Conservation (phyloP, 2,888 invertebrate species). For the Apamea monoglypha region DNA sequence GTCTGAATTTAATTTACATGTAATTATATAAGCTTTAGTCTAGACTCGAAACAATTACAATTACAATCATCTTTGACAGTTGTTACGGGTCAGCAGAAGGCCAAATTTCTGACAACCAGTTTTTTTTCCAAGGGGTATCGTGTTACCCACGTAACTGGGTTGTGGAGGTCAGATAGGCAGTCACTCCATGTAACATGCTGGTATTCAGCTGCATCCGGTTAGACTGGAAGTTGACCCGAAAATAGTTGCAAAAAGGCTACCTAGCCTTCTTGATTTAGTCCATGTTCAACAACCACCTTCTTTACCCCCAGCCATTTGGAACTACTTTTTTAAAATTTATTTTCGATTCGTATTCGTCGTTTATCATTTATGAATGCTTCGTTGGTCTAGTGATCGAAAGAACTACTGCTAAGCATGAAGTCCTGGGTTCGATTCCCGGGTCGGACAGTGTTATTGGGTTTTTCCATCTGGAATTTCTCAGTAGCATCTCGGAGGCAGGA, state of each 20-base stretch:
- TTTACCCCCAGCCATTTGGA: no score
- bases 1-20: constrained; percentile 18
- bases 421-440: background rate
- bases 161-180: no score
- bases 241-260: no score
- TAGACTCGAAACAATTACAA: background rate
- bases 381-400: background rate
- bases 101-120: no score
- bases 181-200: no score
- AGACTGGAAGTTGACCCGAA: background rate
- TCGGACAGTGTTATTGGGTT: background rate
- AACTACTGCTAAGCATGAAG: background rate
- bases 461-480: background rate
- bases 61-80: background rate
- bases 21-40: constrained; percentile 5
- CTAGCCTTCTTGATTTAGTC: no score
- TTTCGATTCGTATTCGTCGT: no score
- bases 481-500: background rate
- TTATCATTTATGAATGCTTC: no score
- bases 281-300: no score
- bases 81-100: rapidly evolving
- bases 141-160: no score
- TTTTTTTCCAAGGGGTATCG: background rate
- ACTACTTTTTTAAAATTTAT: no score
- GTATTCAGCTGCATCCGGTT: no score